Evolutionary conservation across 2,113 vertebrate species (phyloP).

Genomic region (Albula glossodonta): DNA sequence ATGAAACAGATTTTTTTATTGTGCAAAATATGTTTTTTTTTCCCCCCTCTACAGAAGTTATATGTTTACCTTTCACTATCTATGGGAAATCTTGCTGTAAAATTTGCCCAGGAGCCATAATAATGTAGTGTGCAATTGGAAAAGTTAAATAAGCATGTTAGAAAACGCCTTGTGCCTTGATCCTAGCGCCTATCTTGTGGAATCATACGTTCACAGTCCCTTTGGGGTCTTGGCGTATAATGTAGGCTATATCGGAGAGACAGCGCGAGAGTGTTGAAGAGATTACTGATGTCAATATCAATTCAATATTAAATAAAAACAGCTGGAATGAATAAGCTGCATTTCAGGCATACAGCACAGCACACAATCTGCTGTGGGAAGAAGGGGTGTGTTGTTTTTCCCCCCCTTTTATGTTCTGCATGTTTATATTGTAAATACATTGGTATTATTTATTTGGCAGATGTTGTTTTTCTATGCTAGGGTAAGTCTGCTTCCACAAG

Average conservation of each 20-base stretch:
- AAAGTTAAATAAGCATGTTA: constrained; percentile 64
- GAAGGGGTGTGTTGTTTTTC: too few relatives aligned
- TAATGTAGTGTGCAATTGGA: constrained; percentile 64
- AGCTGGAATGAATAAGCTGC: not conserved
- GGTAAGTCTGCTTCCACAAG: constrained; percentile 54
- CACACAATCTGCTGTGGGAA: too few relatives aligned
- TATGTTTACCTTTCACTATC: constrained; percentile 45
- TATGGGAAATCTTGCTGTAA: constrained; percentile 45
- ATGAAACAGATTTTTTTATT: too few relatives aligned
- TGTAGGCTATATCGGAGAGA: constrained; percentile 2
- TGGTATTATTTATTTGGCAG: constrained; percentile 11
- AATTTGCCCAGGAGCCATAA: constrained; percentile 61
- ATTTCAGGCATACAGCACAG: not conserved
- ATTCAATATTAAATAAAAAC: not conserved
- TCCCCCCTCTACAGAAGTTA: constrained; percentile 42
- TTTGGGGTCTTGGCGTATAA: constrained; percentile 57
- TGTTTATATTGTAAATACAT: constrained; percentile 61
- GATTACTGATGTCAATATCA: not conserved
- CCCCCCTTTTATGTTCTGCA: not conserved
- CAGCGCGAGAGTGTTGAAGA: not conserved
- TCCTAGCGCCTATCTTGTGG: constrained; percentile 52
- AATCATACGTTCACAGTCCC: constrained; percentile 53
- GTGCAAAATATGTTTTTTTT: constrained; percentile 27
- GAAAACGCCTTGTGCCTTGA: constrained; percentile 53
- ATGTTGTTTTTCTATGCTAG: constrained; percentile 63